phyloP scores from a whole-genome alignment of 1,140 invertebrate genomes.

The Ceratina calcarata region DNA sequence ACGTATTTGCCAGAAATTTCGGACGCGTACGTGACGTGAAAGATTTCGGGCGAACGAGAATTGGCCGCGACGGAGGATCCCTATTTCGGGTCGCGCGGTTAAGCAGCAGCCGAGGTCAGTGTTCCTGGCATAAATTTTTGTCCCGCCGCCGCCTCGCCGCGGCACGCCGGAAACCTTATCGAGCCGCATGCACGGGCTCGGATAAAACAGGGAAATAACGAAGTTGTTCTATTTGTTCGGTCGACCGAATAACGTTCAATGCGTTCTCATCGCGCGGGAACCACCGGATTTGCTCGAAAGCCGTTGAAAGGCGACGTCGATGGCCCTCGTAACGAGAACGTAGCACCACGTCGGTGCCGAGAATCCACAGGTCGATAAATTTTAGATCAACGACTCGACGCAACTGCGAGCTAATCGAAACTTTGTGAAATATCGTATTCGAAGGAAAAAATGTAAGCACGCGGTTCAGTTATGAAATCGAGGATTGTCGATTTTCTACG shows the following conservation, averaged over 20 bases:
- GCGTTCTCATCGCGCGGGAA: not conserved
- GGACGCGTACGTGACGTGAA: constrained; percentile 6
- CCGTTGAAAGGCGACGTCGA: constrained; percentile 4
- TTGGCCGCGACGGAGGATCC: not conserved
- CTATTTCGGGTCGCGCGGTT: not conserved
- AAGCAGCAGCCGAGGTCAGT: constrained; percentile 24
- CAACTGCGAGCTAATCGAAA: not conserved
- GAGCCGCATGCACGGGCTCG: not conserved
- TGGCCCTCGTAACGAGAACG: not conserved
- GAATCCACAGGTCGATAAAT: constrained; percentile 20
- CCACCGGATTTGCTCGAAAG: not conserved
- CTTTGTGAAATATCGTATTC: too few relatives aligned
- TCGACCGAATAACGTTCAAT: not conserved
- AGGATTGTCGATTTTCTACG: not conserved
- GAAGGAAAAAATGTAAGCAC: not conserved
- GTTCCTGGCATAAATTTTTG: constrained; percentile 37
- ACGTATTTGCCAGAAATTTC: constrained; percentile 20
- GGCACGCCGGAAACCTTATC: constrained; percentile 31
- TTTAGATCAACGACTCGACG: constrained; percentile 10
- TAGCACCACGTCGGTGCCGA: not conserved
- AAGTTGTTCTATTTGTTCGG: not conserved
- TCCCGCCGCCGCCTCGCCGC: not conserved
- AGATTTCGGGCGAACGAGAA: not conserved
- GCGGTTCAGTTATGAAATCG: not conserved
- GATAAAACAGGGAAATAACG: not conserved